Evolutionary conservation across 2,888 invertebrate species (phyloP).

Genomic region (Creontiades dilutus): DNA sequence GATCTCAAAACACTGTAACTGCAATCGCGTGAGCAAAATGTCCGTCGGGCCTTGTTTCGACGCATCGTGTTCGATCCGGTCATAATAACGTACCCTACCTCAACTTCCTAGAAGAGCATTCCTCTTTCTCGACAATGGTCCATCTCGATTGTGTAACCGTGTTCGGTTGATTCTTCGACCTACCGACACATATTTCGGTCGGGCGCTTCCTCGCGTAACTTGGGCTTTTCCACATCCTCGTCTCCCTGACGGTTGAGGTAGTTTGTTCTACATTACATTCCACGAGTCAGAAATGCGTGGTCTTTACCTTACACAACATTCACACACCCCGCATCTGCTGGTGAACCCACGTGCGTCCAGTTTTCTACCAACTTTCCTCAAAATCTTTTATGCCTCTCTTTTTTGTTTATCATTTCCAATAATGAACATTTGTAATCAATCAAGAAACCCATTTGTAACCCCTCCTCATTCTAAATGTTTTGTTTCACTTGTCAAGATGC

Average conservation of each 20-base stretch:
- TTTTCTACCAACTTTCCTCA: background rate
- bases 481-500: too few relatives aligned
- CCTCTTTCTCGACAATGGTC: background rate
- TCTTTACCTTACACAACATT: background rate
- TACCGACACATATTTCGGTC: constrained; percentile 14
- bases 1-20: background rate
- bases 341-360: background rate
- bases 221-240: background rate
- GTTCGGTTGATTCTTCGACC: background rate
- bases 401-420: background rate
- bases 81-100: background rate
- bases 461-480: too few relatives aligned
- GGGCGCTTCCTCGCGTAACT: background rate
- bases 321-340: background rate
- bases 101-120: background rate
- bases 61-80: background rate
- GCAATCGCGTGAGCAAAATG: background rate
- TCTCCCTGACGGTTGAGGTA: background rate
- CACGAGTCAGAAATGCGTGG: background rate
- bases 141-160: background rate
- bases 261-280: background rate
- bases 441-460: too few relatives aligned
- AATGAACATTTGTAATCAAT: too few relatives aligned
- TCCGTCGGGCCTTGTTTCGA: background rate
- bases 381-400: background rate